These are phyloP conservation scores for Habropoda laboriosa DNA, from an alignment of 1,140 invertebrate genomes.

Conservation along the genomic window DNA sequence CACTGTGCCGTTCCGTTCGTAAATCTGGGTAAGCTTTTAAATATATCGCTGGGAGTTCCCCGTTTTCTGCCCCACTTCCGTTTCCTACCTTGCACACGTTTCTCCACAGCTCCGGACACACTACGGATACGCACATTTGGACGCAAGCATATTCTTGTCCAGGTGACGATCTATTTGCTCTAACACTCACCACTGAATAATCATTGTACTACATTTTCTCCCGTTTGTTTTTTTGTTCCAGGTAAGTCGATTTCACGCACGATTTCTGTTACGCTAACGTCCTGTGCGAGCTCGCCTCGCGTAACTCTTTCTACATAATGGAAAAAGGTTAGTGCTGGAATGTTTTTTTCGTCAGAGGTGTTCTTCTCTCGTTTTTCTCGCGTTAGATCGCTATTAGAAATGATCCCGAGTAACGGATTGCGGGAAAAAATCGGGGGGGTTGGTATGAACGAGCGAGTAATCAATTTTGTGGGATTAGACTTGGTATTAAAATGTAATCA, in stretches of 20 bases:
- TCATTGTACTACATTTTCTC: constrained; percentile 42
- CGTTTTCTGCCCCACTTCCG: neutral
- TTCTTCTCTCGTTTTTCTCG: neutral
- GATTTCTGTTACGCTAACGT: neutral
- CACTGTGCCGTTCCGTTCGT: neutral
- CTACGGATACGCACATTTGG: constrained; percentile 12
- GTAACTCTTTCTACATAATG: too few relatives aligned
- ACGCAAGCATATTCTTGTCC: neutral
- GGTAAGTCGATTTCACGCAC: constrained; percentile 54
- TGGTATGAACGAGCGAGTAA: constrained; percentile 37
- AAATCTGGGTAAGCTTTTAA: neutral
- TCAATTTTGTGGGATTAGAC: constrained; percentile 43
- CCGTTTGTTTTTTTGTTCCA: constrained; percentile 54
- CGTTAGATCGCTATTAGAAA: neutral
- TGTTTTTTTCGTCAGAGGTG: neutral
- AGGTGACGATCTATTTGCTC: constrained; percentile 29
- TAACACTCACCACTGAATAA: constrained; percentile 45
- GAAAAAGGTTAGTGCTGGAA: too few relatives aligned
- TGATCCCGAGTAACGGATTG: neutral
- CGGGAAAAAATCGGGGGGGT: neutral
- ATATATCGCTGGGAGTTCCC: neutral
- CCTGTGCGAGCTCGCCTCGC: neutral
- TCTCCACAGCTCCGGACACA: neutral
- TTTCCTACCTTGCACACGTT: neutral
- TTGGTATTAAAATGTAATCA: constrained; percentile 40